These are phyloP conservation scores for Sebastes wilsoni DNA, from an alignment of 2,797 vertebrate genomes.

Conservation along the genomic window DNA sequence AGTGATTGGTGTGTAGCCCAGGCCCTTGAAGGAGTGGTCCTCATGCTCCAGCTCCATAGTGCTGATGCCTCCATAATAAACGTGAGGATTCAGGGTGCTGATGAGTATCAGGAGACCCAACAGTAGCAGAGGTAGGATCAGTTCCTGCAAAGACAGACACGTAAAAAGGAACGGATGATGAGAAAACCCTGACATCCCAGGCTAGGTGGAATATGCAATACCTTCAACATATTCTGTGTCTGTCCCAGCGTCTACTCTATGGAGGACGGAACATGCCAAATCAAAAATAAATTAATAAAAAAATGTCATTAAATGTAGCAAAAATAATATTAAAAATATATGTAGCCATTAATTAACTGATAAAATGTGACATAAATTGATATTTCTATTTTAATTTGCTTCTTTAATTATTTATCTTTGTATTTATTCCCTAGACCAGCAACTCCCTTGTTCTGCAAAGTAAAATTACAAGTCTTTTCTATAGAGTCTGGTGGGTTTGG, in stretches of 20 bases:
- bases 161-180: neutral
- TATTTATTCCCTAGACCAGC: neutral
- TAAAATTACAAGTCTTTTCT: too few relatives aligned
- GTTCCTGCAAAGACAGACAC: slow-evolving; percentile 67
- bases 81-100: slow-evolving; percentile 82
- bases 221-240: neutral
- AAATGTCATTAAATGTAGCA: too few relatives aligned
- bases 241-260: neutral
- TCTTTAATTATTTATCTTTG: too few relatives aligned
- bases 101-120: slow-evolving; percentile 83
- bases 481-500: too few relatives aligned
- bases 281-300: too few relatives aligned
- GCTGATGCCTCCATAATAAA: slow-evolving; percentile 79
- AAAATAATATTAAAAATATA: too few relatives aligned
- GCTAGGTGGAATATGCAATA: neutral
- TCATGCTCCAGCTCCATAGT: slow-evolving; percentile 76
- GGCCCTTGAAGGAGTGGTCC: slow-evolving; percentile 61
- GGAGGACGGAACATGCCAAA: too few relatives aligned
- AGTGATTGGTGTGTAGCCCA: slow-evolving; percentile 91
- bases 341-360: too few relatives aligned
- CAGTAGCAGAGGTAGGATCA: slow-evolving; percentile 82
- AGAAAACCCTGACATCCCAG: neutral
- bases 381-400: too few relatives aligned
- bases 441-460: too few relatives aligned
- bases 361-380: too few relatives aligned